Base-by-base conservation (phyloP, 64 coral and sea anemone genomes). In the Acropora yongei region DNA sequence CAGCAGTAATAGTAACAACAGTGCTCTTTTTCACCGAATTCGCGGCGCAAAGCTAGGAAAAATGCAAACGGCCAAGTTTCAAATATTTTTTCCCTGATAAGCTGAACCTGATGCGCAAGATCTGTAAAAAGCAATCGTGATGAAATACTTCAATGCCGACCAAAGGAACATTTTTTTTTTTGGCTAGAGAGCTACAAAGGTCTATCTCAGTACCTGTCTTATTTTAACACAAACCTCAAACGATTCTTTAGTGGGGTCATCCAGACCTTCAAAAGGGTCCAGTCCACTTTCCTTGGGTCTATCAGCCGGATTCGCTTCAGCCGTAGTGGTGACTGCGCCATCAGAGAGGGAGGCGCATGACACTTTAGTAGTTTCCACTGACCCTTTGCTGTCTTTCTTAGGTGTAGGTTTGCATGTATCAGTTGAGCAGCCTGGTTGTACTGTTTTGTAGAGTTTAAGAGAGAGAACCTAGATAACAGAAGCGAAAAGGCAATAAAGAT, bases 171-270 rank as follows among this genome's bases (percentile, higher is more conserved):
- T 30, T 30, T 30, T 30, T 30, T 30, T 30, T 30, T 30, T 30
- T 30, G 30, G 30, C 30, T 30, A 30, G 30, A 30, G 30, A 30
- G 30, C 30, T 30, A 30, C 30, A 30, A 30, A 30, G 30, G 30
- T 30, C 30, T 30, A 30, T 30, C 30, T 30, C 30, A 30, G 30
- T 30, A 30, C 30, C 30, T 30, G 30, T 30, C 30, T 30, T 30
- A 12, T 63, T 14, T 63, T 3, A 63, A 11, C 19, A 46, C 95
- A 87, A 88, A 96, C 95, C 72, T 96, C 95, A 71, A 96, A 96
- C 77, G 92, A 96, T 18, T 91, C 89, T 44, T 57, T 94, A 8
- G 95, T 96, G 55, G 94, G 88, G 72, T 96, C 95, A 78, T 96
- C 92, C 40, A 96, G 80, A 16, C 95, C 92, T 72, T 91, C 95